Conservation (phyloP, 2,113 vertebrate species). For the Chlorodrepanis virens region DNA sequence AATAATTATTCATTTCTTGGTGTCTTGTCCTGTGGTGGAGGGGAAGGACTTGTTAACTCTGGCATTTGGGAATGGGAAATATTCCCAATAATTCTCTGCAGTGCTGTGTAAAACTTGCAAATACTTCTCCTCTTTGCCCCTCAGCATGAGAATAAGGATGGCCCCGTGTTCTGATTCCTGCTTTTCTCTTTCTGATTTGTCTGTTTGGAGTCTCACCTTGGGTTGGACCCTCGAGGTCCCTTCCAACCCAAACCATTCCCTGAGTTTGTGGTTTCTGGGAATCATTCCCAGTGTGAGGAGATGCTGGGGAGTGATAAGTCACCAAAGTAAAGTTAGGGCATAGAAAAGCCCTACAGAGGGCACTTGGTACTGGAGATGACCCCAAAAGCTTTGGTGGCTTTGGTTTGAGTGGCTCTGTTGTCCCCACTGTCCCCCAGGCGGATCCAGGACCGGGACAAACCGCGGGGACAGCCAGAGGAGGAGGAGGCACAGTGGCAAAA, state of each 20-base stretch:
- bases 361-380: not conserved
- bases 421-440: constrained; percentile 45
- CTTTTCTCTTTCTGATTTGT: not conserved
- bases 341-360: not conserved
- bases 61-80: not conserved
- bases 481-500: constrained; percentile 65
- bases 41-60: not conserved
- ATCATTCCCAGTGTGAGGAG: not conserved
- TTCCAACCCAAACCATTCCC: not conserved
- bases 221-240: not conserved
- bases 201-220: not conserved
- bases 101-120: not conserved
- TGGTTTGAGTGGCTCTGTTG: not conserved
- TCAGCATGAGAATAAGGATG: not conserved
- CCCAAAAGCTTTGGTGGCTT: not conserved
- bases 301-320: not conserved
- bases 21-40: not conserved
- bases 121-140: not conserved
- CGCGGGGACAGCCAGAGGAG: constrained; percentile 64
- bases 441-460: constrained; percentile 77
- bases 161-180: not conserved
- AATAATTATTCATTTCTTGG: not conserved
- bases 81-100: not conserved
- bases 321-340: not conserved
- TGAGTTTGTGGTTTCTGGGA: not conserved